These are phyloP conservation scores for Eupithecia centaureata DNA, from an alignment of 2,888 invertebrate genomes.

Conservation along the genomic window DNA sequence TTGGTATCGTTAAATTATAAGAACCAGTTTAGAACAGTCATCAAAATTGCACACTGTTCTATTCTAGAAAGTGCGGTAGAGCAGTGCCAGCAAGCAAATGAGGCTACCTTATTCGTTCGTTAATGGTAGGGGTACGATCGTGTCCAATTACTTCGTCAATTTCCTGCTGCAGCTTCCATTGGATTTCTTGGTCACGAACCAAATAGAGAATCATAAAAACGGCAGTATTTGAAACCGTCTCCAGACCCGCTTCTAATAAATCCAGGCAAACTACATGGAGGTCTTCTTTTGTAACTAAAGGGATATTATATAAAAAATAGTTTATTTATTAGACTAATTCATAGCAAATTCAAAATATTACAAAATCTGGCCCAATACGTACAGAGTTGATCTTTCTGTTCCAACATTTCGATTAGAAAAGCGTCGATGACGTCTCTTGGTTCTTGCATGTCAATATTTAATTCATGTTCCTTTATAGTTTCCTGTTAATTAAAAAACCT, in stretches of 20 bases:
- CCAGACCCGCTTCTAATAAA: slow-evolving; percentile 87
- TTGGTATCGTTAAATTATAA: neutral
- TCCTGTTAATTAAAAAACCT: slow-evolving; percentile 58
- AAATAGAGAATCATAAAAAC: slow-evolving; percentile 85
- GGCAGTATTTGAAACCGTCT: slow-evolving; percentile 87
- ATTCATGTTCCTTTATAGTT: slow-evolving; percentile 79
- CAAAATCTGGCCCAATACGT: slow-evolving; percentile 48
- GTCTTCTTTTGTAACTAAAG: slow-evolving; percentile 66
- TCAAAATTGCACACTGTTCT: neutral
- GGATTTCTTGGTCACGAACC: slow-evolving; percentile 82
- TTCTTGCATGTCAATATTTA: slow-evolving; percentile 67
- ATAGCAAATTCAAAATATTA: neutral
- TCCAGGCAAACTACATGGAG: slow-evolving; percentile 85
- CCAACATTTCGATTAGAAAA: slow-evolving; percentile 85
- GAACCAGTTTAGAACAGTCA: neutral
- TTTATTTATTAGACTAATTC: neutral
- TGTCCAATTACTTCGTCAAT: slow-evolving; percentile 84
- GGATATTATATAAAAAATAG: slow-evolving; percentile 8
- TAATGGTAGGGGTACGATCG: slow-evolving; percentile 78
- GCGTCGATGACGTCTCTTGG: slow-evolving; percentile 87
- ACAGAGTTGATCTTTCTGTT: slow-evolving; percentile 65
- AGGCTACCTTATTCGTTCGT: slow-evolving; percentile 81
- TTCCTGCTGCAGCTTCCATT: slow-evolving; percentile 83
- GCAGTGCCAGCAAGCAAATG: neutral
- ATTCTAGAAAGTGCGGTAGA: neutral